Evolutionary conservation across 1,140 invertebrate species (phyloP).

Genomic region (Penaeus japonicus): DNA sequence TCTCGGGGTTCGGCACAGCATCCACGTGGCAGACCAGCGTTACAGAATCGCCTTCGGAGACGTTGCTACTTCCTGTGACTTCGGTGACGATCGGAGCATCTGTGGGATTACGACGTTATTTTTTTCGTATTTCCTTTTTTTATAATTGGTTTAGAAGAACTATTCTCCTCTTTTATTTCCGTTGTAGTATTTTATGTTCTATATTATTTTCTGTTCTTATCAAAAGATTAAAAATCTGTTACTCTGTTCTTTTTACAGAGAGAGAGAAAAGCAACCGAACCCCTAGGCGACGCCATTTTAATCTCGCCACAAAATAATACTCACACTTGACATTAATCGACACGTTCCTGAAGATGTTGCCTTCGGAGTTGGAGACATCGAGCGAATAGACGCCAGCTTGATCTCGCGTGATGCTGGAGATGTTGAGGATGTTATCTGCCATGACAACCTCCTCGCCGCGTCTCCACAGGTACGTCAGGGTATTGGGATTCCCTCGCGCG

Average conservation of each 20-base stretch:
- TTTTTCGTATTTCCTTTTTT: background rate
- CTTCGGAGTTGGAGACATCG: conserved; percentile 70
- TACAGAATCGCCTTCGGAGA: conserved; percentile 81
- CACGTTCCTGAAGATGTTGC: conserved; percentile 76
- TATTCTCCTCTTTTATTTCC: too few relatives aligned
- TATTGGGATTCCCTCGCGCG: conserved; percentile 83
- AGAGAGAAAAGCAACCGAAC: background rate
- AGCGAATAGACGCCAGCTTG: conserved; percentile 77
- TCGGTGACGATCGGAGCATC: conserved; percentile 72
- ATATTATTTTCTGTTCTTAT: background rate
- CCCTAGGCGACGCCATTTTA: background rate
- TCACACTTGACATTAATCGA: conserved; percentile 91
- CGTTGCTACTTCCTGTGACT: conserved; percentile 77
- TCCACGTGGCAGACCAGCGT: conserved; percentile 86
- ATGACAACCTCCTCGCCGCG: conserved; percentile 81
- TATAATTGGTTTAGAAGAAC: background rate
- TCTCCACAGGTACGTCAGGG: conserved; percentile 85
- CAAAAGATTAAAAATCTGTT: background rate
- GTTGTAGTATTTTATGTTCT: too few relatives aligned
- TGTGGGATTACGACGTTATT: background rate
- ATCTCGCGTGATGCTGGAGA: conserved; percentile 73
- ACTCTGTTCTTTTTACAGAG: background rate
- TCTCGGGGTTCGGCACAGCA: conserved; percentile 86
- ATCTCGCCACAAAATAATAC: conserved; percentile 62
- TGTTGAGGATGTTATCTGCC: conserved; percentile 81